phyloP scores from a whole-genome alignment of 2,797 vertebrate genomes.

The Hapalemur alaotrensis region DNA sequence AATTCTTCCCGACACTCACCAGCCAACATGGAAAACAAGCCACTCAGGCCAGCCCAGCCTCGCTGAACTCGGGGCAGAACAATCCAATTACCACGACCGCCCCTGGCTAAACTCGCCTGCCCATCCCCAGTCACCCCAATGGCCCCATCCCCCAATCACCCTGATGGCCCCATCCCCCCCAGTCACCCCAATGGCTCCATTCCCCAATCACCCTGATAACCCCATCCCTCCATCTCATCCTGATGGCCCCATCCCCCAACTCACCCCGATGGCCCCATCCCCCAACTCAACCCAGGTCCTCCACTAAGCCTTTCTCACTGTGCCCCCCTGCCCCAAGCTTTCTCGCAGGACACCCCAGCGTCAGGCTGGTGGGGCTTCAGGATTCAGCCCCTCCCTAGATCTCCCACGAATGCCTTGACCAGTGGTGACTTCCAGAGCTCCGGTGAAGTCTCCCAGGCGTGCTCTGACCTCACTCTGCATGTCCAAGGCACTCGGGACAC shows the following conservation, averaged over 20 bases:
- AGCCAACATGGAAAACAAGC: neutral
- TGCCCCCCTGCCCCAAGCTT: rapidly evolving
- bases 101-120: neutral
- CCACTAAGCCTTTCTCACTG: neutral
- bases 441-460: neutral
- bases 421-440: neutral
- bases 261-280: no score
- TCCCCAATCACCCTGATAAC: neutral
- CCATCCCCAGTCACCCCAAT: neutral
- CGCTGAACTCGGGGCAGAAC: neutral
- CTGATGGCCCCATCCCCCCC: rapidly evolving
- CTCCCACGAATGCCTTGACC: neutral
- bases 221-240: no score
- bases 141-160: neutral
- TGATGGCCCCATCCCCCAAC: rapidly evolving
- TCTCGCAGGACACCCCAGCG: rapidly evolving
- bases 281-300: neutral
- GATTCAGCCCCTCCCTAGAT: rapidly evolving
- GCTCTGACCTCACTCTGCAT: neutral
- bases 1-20: neutral
- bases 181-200: neutral
- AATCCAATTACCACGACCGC: rapidly evolving
- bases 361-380: neutral
- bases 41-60: rapidly evolving
- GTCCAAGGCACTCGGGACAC: neutral